Evolutionary conservation across 2,888 invertebrate genomes (phyloP), one percentile per base, ranked within the genome.

Genomic region (Stegana nigrithorax): DNA sequence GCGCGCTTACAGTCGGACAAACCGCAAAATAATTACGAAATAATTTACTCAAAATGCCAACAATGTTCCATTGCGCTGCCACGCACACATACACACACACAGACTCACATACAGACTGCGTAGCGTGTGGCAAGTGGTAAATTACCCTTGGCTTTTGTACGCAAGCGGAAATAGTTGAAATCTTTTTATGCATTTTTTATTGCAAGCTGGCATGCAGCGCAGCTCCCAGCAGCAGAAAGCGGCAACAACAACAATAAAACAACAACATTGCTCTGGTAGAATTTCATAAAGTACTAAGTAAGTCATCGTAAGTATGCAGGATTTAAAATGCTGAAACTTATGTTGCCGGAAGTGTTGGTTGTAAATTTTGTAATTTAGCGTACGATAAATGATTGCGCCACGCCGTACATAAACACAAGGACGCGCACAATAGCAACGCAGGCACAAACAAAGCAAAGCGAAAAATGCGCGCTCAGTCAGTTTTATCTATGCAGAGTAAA

Each of bases 321-420:
- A 36, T 21, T 55, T 36, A 55, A 39, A 14, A 21, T 12, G 19
- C 53, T 55, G 29, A 26, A 67, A 59, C 59, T 55, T 55, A 63
- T 65, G 65, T 53, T 62, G 62, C 47, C 47, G 59, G 61, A 66
- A 66, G 57, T 53, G 59, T 44, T 55, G 19, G 47, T 32, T 59
- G 62, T 64, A 53, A 64, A 64, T 67, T 67, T 50, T 59, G 45
- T 67, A 58, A 66, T 67, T 32, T 42, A 4, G 47, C 58, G 4
- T 2, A 36, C 36, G 4, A 32, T n/a, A 2, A 6, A n/a, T 36
- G 10, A n/a, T 36, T n/a, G n/a, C n/a, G n/a, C n/a, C n/a, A n/a
- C n/a, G n/a, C n/a, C n/a, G n/a, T n/a, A n/a, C n/a, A n/a, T n/a
- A n/a, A n/a, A n/a, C n/a, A n/a, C 47, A 47, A 23, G 10, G 7